These are phyloP conservation scores for Apotomis turbidana DNA, from an alignment of 2,888 invertebrate genomes.

Conservation along the genomic window DNA sequence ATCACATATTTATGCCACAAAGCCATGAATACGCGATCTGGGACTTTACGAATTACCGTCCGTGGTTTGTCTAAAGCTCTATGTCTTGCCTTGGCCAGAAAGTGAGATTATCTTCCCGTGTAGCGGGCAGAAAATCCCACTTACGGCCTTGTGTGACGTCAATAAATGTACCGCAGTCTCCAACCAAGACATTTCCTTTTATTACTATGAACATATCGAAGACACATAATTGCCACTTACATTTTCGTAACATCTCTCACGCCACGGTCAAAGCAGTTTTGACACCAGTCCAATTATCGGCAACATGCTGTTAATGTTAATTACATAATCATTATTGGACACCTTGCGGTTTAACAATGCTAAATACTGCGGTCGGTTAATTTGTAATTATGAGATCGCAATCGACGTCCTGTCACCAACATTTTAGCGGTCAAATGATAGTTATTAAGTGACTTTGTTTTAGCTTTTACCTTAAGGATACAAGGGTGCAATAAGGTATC, in stretches of 20 bases:
- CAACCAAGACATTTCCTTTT: not conserved
- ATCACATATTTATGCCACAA: too few species aligned
- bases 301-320: conserved; percentile 13
- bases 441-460: too few species aligned
- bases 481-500: too few species aligned
- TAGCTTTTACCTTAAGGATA: too few species aligned
- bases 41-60: too few species aligned
- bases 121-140: too few species aligned
- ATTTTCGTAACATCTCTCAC: conserved; percentile 10
- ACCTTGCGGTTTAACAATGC: conserved; percentile 13
- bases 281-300: conserved; percentile 4
- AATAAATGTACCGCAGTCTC: too few species aligned
- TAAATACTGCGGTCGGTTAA: conserved; percentile 17
- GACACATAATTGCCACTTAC: not conserved
- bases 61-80: too few species aligned
- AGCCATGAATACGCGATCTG: too few species aligned
- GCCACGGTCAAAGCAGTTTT: conserved; percentile 4
- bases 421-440: not conserved
- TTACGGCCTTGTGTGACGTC: too few species aligned
- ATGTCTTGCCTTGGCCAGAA: too few species aligned
- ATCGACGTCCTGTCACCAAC: conserved; percentile 4
- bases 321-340: conserved; percentile 23
- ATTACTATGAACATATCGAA: not conserved
- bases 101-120: too few species aligned
- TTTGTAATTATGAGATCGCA: conserved; percentile 18